These are phyloP conservation scores for Paelopatides confundens DNA, from an alignment of 53 echinoderm and acorn worm species.

Conservation along the genomic window DNA sequence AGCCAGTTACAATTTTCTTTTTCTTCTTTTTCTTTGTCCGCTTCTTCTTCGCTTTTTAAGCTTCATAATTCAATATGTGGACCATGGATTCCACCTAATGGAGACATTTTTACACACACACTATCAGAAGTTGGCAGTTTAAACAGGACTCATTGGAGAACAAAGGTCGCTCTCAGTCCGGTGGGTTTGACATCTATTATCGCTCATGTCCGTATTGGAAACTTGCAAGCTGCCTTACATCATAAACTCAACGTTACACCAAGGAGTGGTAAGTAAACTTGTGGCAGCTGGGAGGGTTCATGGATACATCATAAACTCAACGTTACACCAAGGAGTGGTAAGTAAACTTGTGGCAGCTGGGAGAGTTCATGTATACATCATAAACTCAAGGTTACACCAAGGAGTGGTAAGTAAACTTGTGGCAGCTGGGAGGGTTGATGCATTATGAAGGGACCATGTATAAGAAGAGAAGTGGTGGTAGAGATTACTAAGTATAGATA, in stretches of 20 bases:
- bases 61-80: constrained; percentile 75
- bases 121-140: constrained; percentile 71
- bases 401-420: constrained; percentile 87
- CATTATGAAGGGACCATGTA: too few species aligned
- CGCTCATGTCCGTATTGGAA: constrained; percentile 90
- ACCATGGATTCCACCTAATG: constrained; percentile 95
- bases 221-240: constrained; percentile 91
- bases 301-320: constrained; percentile 77
- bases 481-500: too few species aligned
- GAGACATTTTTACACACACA: constrained; percentile 95
- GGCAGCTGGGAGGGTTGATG: too few species aligned
- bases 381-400: constrained; percentile 68
- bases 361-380: too few species aligned
- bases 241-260: constrained; percentile 73
- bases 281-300: too few species aligned
- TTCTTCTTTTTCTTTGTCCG: not conserved
- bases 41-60: constrained; percentile 52
- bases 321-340: constrained; percentile 79
- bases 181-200: constrained; percentile 90
- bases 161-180: constrained; percentile 76
- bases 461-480: too few species aligned
- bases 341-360: too few species aligned
- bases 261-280: constrained; percentile 77
- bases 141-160: constrained; percentile 76
- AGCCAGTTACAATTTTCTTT: not conserved